Conservation (phyloP, 2,797 vertebrate genomes). For the Helarctos malayanus region DNA sequence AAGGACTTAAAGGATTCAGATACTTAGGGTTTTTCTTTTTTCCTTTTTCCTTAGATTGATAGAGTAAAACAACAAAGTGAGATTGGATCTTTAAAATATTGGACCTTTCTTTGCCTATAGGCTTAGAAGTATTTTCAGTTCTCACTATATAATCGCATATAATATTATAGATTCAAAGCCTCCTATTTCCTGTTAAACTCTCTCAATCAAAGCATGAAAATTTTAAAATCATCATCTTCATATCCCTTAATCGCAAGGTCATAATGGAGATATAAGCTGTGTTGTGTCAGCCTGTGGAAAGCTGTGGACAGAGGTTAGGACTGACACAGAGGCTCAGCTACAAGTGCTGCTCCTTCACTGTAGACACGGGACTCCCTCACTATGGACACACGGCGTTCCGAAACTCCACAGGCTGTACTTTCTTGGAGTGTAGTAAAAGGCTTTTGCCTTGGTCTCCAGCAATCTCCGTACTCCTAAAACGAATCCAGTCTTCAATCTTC, state of each 20-base stretch:
- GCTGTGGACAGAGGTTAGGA: background rate
- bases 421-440: background rate
- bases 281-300: background rate
- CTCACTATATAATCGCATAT: background rate
- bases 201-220: background rate
- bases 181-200: background rate
- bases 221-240: background rate
- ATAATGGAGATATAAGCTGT: background rate
- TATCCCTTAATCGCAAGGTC: background rate
- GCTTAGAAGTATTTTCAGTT: conserved; percentile 14
- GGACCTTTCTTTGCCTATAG: background rate
- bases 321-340: background rate
- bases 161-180: background rate
- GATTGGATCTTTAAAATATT: background rate
- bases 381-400: background rate
- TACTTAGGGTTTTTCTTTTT: background rate
- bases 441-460: background rate
- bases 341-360: background rate
- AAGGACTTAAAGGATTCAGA: background rate
- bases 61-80: background rate
- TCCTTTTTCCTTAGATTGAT: background rate
- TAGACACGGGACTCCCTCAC: background rate
- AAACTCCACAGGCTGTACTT: background rate
- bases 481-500: background rate
- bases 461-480: background rate